Evolutionary conservation across 2,888 invertebrate genomes (phyloP).

Genomic region (Scrobipalpa atriplicella): DNA sequence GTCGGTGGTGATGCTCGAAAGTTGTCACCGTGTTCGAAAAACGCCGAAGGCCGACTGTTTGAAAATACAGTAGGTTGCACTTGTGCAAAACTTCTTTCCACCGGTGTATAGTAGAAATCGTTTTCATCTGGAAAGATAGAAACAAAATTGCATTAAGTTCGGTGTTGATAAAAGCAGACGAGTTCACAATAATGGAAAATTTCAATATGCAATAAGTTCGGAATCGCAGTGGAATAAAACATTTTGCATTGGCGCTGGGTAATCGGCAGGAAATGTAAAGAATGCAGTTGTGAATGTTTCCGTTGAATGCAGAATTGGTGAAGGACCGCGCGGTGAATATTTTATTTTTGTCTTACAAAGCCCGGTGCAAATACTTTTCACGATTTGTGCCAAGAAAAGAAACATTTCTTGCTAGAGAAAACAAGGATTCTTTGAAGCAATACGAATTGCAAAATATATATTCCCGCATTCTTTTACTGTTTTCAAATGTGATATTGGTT

Average conservation of each 20-base stretch:
- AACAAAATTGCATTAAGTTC: constrained; percentile 22
- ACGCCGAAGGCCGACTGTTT: constrained; percentile 65
- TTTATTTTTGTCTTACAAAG: constrained; percentile 26
- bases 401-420: constrained; percentile 12
- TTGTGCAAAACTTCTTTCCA: constrained; percentile 80
- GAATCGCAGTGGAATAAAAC: constrained; percentile 7
- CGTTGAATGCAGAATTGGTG: constrained; percentile 37
- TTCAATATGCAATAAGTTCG: neutral
- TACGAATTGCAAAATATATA: constrained; percentile 3
- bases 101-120: constrained; percentile 75
- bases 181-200: neutral
- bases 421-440: constrained; percentile 2
- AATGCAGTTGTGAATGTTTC: constrained; percentile 40
- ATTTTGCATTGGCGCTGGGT: constrained; percentile 23
- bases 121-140: constrained; percentile 73
- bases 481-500: constrained; percentile 24
- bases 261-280: constrained; percentile 39
- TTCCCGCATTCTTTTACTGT: neutral
- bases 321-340: constrained; percentile 27
- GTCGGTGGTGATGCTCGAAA: constrained; percentile 61
- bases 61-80: constrained; percentile 75
- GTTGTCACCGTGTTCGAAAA: constrained; percentile 68
- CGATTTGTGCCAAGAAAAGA: constrained; percentile 14
- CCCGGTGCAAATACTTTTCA: constrained; percentile 12
- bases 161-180: neutral